A percentile compares a stretch with the other conserved stretches of the same genome.
Evolutionary conservation across 2,888 invertebrate species (phyloP).

Genomic region (Spisula subtruncata): DNA sequence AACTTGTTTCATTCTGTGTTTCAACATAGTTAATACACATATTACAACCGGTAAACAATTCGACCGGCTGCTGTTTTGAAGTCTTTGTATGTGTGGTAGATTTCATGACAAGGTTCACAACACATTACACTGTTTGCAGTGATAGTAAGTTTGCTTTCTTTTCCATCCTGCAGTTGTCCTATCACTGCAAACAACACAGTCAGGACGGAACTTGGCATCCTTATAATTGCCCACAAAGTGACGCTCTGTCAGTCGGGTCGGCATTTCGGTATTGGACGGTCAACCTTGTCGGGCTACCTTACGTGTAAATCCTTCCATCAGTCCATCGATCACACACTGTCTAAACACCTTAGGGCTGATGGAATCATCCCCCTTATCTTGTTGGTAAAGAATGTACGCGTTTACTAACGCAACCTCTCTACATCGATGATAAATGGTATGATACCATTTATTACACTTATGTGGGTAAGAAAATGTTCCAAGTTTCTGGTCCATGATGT

Average conservation of each 20-base stretch:
- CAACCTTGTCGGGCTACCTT: neutral
- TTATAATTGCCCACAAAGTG: conserved; percentile 53
- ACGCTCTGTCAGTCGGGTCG: conserved; percentile 49
- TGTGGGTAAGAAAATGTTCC: conserved; percentile 40
- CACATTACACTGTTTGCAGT: conserved; percentile 64
- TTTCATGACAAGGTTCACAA: conserved; percentile 52
- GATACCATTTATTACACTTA: conserved; percentile 42
- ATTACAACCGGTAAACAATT: too few species aligned
- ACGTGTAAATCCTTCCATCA: conserved; percentile 47
- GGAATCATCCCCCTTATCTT: conserved; percentile 16
- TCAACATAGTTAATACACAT: too few species aligned
- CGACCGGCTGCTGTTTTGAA: neutral
- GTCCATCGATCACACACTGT: conserved; percentile 56
- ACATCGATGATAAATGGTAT: conserved; percentile 31
- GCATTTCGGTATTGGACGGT: conserved; percentile 41
- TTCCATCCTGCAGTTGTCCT: conserved; percentile 52
- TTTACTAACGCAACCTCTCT: conserved; percentile 66
- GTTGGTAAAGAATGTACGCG: conserved; percentile 65
- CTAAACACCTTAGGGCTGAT: conserved; percentile 41
- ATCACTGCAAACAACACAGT: conserved; percentile 59
- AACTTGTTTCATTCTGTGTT: too few species aligned
- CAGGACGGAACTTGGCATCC: conserved; percentile 58
- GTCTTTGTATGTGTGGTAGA: conserved; percentile 50
- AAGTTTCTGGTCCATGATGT: conserved; percentile 36
- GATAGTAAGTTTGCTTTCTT: conserved; percentile 56